Evolutionary conservation across 2,797 vertebrate genomes (phyloP), one percentile per base, ranked within the genome.

Genomic region (Pogonophryne albipinna): DNA sequence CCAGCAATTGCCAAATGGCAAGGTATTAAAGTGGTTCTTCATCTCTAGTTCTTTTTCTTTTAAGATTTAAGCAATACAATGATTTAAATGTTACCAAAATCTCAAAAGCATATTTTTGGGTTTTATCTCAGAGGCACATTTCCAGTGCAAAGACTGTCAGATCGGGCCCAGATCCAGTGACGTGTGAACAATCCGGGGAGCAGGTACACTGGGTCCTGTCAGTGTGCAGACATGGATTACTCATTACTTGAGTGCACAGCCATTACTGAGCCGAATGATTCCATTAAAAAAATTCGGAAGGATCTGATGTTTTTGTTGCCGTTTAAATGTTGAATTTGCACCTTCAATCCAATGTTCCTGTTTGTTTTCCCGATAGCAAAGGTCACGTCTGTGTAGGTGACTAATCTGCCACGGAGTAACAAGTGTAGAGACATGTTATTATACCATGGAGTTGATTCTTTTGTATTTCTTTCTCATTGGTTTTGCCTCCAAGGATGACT

Each of bases 111-210:
- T 49, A 20, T 38, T 34, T 55, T 6, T 44, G 11, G 27, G 38
- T 12, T 76, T 64, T 75, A 57, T 64, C 15, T 34, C 4, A 42
- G 20, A 27, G 16, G 47, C n/a, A 27, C n/a, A 52, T 45, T 58
- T 74, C 46, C 41, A 56, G 47, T 14, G 15, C 44, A 58, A 62
- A 14, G 51, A 49, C 51, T 79, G 76, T 80, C 76, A 83, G 49
- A 75, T n/a, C 4, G 68, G 67, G 47, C 60, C 65, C 44, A 15
- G 49, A 66, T 84, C 27, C 52, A 66, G 64, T 80, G 81, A 82
- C 81, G 73, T 46, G 34, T 38, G 27, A 72, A 80, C 72, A 59
- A 75, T 66, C 56, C 7, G 9, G 61, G 74, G 68, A 66, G 16
- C 51, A 73, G 66, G 45, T 62, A 64, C 51, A 41, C 46, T 15